phyloP scores from a whole-genome alignment of 2,888 invertebrate species.

The Globia sparganii region DNA sequence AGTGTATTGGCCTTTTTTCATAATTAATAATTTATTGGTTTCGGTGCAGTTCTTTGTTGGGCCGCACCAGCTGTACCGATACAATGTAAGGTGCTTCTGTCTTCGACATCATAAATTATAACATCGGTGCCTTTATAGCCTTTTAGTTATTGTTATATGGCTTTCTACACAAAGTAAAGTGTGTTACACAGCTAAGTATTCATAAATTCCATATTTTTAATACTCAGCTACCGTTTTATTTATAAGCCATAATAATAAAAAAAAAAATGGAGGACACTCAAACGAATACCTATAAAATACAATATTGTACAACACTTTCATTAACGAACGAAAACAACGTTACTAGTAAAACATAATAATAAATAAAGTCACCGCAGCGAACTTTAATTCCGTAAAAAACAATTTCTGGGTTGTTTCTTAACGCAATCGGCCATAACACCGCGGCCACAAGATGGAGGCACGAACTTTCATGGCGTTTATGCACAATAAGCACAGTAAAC shows the following conservation, averaged over 20 bases:
- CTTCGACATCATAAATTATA: conserved; percentile 83
- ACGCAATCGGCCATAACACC: conserved; percentile 80
- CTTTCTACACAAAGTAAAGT: conserved; percentile 32
- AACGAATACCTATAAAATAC: conserved; percentile 42
- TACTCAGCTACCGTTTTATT: conserved; percentile 42
- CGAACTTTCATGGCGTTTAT: conserved; percentile 76
- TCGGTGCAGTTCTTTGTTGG: conserved; percentile 82
- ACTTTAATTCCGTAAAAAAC: conserved; percentile 75
- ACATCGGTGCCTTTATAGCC: conserved; percentile 60
- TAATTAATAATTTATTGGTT: conserved; percentile 90
- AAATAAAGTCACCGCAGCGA: conserved; percentile 69
- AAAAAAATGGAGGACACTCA: conserved; percentile 15
- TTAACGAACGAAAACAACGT: conserved; percentile 48
- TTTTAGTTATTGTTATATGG: conserved; percentile 45
- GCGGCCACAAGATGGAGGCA: conserved; percentile 76
- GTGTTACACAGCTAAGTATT: conserved; percentile 37
- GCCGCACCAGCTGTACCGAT: conserved; percentile 80
- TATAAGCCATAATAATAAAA: conserved; percentile 8
- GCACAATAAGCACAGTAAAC: conserved; percentile 79
- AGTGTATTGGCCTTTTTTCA: conserved; percentile 85
- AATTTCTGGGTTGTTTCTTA: conserved; percentile 75
- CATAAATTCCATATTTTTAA: conserved; percentile 30
- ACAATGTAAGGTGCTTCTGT: conserved; percentile 87
- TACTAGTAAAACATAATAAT: conserved; percentile 61
- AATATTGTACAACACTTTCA: conserved; percentile 47